A percentile compares a stretch with the other conserved stretches of the same genome.
Conservation (phyloP, 2,113 vertebrate species). For the Equus przewalskii region DNA sequence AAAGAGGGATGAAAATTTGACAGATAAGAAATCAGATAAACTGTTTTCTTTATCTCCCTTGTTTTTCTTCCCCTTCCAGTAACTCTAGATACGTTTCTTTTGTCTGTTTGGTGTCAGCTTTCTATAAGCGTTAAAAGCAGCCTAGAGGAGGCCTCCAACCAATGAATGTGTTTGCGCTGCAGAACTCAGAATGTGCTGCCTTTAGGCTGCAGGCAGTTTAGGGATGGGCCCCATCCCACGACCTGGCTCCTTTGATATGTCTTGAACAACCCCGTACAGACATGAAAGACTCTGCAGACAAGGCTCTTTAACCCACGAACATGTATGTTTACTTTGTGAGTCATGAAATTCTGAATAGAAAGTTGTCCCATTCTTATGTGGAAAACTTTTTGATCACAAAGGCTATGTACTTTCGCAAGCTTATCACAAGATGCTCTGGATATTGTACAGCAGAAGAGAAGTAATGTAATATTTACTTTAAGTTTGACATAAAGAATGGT, state of each 20-base stretch:
- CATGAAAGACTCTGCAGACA: neutral
- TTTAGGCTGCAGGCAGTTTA: neutral
- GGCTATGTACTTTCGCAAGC: neutral
- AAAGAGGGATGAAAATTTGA: neutral
- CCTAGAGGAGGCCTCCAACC: neutral
- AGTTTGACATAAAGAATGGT: neutral
- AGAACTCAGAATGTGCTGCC: rapidly evolving
- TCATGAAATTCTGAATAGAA: neutral
- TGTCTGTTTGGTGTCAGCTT: neutral
- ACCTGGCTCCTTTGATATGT: neutral
- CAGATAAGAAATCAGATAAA: neutral
- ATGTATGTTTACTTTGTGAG: neutral
- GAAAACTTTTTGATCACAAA: neutral
- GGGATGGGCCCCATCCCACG: neutral
- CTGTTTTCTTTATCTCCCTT: neutral
- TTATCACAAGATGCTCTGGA: neutral
- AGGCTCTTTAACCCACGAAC: neutral
- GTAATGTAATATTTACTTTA: neutral
- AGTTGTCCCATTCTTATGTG: neutral
- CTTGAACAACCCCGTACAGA: neutral
- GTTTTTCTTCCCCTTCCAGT: neutral
- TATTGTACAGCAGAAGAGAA: neutral
- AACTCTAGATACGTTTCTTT: neutral
- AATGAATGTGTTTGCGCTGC: neutral
- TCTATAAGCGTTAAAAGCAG: neutral